Conservation (phyloP, 2,888 invertebrate genomes). For the Thyatira batis region DNA sequence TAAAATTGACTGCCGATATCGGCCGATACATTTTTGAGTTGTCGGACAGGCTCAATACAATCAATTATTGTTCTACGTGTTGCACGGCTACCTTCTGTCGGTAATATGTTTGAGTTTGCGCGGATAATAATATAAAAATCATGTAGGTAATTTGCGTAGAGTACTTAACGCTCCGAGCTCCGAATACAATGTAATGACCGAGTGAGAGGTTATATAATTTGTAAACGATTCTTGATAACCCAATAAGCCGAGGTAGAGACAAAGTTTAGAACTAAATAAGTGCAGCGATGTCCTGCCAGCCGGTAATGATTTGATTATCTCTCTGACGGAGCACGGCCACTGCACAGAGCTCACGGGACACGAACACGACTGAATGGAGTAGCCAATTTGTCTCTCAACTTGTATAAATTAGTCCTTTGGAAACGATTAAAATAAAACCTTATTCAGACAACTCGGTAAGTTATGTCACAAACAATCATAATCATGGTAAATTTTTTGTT, state of each 20-base stretch:
- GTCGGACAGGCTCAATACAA: slow-evolving; percentile 73
- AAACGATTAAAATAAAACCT: background rate
- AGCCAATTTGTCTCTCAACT: slow-evolving; percentile 13
- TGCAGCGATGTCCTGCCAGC: slow-evolving; percentile 51
- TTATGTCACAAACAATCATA: too few relatives aligned
- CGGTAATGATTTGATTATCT: slow-evolving; percentile 73
- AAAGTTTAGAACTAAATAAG: slow-evolving; percentile 57
- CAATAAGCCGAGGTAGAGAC: slow-evolving; percentile 25
- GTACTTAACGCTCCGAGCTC: slow-evolving; percentile 32
- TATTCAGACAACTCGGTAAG: background rate
- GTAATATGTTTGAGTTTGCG: slow-evolving; percentile 62
- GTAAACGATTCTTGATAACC: slow-evolving; percentile 31
- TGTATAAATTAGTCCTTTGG: background rate
- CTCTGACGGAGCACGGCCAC: slow-evolving; percentile 60
- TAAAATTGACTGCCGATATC: slow-evolving; percentile 57
- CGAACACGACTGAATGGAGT: slow-evolving; percentile 34
- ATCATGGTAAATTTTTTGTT: too few relatives aligned
- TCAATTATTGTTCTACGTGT: slow-evolving; percentile 79
- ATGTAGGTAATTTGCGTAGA: slow-evolving; percentile 56
- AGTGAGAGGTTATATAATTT: slow-evolving; percentile 44
- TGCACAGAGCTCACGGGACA: slow-evolving; percentile 51
- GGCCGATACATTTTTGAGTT: slow-evolving; percentile 71
- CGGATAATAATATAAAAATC: slow-evolving; percentile 59
- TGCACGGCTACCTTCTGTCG: slow-evolving; percentile 70
- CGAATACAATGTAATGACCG: slow-evolving; percentile 31